phyloP scores from a whole-genome alignment of 2,888 invertebrate species.

The Sesia apiformis region DNA sequence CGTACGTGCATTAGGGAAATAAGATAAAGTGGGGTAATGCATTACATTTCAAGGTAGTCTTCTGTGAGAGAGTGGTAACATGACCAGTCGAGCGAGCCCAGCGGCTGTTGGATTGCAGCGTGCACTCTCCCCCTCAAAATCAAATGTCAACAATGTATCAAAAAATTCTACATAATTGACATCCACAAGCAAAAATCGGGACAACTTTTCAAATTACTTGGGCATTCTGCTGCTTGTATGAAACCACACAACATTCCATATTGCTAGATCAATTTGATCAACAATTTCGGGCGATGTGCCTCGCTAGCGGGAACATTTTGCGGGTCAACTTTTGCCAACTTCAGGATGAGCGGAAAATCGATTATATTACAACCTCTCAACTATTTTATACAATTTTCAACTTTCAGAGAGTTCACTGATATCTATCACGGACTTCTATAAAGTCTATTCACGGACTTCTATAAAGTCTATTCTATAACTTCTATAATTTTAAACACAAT shows the following conservation, averaged over 20 bases:
- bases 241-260: background rate
- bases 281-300: conserved; percentile 19
- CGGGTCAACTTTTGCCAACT: conserved; percentile 23
- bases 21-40: no score
- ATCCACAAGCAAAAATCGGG: conserved; percentile 1
- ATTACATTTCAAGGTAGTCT: no score
- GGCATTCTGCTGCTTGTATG: background rate
- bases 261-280: conserved; percentile 19
- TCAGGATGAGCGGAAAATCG: conserved; percentile 15
- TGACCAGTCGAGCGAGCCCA: no score
- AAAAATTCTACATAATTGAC: background rate
- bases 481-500: no score
- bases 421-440: no score
- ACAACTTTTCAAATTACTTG: conserved; percentile 3
- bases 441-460: no score
- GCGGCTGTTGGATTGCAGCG: no score
- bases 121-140: no score
- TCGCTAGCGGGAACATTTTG: conserved; percentile 4
- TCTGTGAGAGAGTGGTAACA: no score
- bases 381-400: background rate
- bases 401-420: no score
- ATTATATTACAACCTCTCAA: background rate
- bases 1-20: no score
- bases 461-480: no score
- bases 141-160: background rate